These are phyloP conservation scores for Odocoileus hemionus DNA, from an alignment of 2,113 vertebrate species.

Conservation along the genomic window DNA sequence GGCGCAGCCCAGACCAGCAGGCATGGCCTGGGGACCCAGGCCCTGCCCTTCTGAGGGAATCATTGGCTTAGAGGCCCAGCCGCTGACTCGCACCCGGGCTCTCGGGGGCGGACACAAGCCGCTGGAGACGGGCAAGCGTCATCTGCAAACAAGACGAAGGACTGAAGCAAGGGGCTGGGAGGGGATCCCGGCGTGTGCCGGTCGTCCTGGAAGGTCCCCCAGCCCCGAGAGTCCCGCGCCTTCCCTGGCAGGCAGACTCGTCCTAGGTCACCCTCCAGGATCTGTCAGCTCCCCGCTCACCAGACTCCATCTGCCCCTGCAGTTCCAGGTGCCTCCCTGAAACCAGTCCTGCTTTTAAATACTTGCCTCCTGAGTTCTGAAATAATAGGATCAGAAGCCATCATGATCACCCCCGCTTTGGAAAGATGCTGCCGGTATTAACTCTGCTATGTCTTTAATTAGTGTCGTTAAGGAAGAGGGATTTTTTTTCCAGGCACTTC, in stretches of 20 bases:
- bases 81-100: rapidly evolving
- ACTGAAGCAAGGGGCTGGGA: no score
- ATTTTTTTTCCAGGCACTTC: slow-evolving; percentile 27
- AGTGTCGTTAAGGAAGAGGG: neutral
- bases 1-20: neutral
- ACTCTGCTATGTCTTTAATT: slow-evolving; percentile 32
- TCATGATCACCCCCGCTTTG: neutral
- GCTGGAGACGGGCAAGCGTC: no score
- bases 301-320: neutral
- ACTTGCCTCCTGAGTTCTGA: neutral
- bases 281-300: neutral
- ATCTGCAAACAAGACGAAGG: neutral
- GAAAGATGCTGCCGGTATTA: neutral
- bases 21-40: neutral
- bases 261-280: no score
- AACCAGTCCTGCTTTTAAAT: neutral
- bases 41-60: neutral
- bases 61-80: neutral
- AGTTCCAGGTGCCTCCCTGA: neutral
- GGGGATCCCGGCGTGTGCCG: rapidly evolving
- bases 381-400: neutral
- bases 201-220: neutral
- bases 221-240: no score
- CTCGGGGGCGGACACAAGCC: neutral
- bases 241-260: rapidly evolving